A percentile compares a stretch with the other conserved stretches of the same genome.
These are phyloP conservation scores for Menura novaehollandiae DNA, from an alignment of 2,113 vertebrate species.

Conservation along the genomic window DNA sequence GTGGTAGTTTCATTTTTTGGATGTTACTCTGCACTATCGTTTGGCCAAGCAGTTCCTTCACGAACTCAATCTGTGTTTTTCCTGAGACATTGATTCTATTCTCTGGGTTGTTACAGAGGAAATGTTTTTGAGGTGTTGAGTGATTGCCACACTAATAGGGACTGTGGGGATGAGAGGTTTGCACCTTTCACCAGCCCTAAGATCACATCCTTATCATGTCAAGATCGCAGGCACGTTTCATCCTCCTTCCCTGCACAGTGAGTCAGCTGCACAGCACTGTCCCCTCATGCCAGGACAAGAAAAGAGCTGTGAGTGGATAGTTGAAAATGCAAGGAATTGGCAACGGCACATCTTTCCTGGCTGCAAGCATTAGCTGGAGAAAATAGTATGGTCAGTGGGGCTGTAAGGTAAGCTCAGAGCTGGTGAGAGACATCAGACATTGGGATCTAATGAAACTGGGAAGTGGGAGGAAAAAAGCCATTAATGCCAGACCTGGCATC, in stretches of 20 bases:
- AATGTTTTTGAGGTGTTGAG: not conserved
- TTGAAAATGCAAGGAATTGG: not conserved
- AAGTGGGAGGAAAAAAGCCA: not conserved
- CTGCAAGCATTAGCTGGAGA: not conserved
- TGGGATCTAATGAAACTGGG: not conserved
- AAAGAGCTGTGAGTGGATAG: not conserved
- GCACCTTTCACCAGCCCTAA: not conserved
- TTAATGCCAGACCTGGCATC: not conserved
- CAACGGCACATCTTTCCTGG: not conserved
- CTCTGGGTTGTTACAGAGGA: not conserved
- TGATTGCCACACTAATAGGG: not conserved
- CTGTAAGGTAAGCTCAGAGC: not conserved
- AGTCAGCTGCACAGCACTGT: not conserved
- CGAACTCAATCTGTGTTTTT: not conserved
- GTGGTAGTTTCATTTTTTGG: not conserved
- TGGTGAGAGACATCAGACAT: not conserved
- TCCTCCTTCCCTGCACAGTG: not conserved
- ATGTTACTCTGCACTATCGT: not conserved
- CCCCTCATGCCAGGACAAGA: not conserved
- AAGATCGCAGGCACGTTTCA: rapidly evolving
- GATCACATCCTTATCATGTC: not conserved
- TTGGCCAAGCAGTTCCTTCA: not conserved
- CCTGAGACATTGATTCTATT: not conserved
- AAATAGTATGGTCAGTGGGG: not conserved
- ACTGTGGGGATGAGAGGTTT: rapidly evolving